These are phyloP conservation scores for Entomobrya proxima DNA, from an alignment of 2,888 invertebrate species.

Conservation along the genomic window DNA sequence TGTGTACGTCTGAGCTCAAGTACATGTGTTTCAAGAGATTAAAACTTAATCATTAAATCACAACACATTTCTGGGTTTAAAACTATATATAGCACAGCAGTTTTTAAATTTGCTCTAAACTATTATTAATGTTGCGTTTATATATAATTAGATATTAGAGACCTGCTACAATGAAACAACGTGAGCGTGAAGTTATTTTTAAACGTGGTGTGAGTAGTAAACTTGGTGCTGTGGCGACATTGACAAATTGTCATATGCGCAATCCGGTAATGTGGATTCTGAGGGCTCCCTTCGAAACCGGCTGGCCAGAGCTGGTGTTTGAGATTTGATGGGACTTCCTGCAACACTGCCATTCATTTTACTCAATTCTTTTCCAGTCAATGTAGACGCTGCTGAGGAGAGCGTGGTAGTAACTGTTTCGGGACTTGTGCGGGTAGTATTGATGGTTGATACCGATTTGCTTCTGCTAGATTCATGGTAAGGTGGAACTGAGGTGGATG, in stretches of 20 bases:
- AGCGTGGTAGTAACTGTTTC: conserved; percentile 42
- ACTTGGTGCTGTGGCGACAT: conserved; percentile 60
- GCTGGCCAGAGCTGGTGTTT: conserved; percentile 10
- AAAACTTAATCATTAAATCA: no score
- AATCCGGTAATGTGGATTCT: conserved; percentile 69
- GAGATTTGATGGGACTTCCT: conserved; percentile 3
- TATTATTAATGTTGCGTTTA: not conserved
- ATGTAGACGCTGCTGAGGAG: conserved; percentile 16
- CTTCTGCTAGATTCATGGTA: not conserved
- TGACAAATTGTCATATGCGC: conserved; percentile 69
- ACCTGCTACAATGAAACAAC: conserved; percentile 13
- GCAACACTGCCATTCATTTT: not conserved
- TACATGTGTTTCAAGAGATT: no score
- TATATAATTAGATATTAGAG: conserved; percentile 11
- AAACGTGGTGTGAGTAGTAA: conserved; percentile 56
- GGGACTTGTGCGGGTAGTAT: conserved; percentile 11
- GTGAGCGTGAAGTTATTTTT: not conserved
- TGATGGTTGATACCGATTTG: not conserved
- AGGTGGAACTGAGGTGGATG: not conserved
- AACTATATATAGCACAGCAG: no score
- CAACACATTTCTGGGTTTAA: no score
- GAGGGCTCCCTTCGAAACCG: conserved; percentile 70
- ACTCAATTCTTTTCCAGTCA: not conserved
- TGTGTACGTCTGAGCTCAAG: no score
- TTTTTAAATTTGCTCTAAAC: no score